Evolutionary conservation across 2,888 invertebrate species (phyloP).

Genomic region (Drosophila paranaensis): DNA sequence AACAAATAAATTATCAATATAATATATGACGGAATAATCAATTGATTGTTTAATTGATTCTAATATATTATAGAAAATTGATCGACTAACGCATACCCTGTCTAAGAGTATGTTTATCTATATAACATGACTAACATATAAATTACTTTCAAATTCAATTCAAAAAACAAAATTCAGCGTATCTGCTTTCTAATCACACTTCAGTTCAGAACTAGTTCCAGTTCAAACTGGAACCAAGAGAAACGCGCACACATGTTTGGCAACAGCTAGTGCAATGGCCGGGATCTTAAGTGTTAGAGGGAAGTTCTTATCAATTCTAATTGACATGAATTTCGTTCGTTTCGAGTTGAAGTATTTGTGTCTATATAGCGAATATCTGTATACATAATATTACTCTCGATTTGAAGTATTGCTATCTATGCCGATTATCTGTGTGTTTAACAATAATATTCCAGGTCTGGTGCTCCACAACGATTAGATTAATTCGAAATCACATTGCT

Average conservation of each 20-base stretch:
- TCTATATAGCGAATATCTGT: constrained; percentile 41
- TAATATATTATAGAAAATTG: no score
- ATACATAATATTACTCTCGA: constrained; percentile 18
- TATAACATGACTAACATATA: no score
- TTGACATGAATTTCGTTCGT: constrained; percentile 39
- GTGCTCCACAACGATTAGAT: constrained; percentile 42
- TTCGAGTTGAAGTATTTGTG: constrained; percentile 30
- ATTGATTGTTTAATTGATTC: no score
- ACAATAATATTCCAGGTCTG: constrained; percentile 16
- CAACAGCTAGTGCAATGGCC: constrained; percentile 18
- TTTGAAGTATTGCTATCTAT: constrained; percentile 55
- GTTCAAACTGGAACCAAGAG: background rate
- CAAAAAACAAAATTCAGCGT: background rate
- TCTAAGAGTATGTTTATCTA: no score
- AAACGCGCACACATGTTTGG: background rate
- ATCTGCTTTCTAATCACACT: background rate
- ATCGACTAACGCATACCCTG: no score
- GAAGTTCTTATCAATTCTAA: constrained; percentile 27
- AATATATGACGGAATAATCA: no score
- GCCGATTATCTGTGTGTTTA: constrained; percentile 38
- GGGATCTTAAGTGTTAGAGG: constrained; percentile 30
- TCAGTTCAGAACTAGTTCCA: background rate
- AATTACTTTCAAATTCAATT: no score
- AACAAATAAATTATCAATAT: no score
- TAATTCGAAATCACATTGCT: constrained; percentile 30